Conservation (phyloP, 1,140 invertebrate genomes). For the Pachyrhynchus sulphureomaculatus region DNA sequence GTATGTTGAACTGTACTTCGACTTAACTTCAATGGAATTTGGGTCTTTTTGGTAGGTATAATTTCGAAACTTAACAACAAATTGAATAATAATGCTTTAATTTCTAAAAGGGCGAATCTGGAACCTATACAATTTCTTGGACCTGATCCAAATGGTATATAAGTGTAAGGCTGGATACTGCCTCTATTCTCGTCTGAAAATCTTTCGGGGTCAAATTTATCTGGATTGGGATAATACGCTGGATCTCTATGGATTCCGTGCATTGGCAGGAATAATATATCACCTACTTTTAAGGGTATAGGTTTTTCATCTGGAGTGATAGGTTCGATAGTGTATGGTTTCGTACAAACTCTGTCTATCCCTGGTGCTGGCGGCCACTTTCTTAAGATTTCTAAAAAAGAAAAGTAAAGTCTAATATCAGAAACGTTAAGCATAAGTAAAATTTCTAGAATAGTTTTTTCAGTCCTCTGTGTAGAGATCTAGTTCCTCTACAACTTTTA, state of each 20-base stretch:
- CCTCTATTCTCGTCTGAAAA: constrained; percentile 49
- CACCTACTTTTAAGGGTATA: constrained; percentile 11
- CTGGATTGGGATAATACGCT: constrained; percentile 52
- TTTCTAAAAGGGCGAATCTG: constrained; percentile 14
- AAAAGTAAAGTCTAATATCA: too few species aligned
- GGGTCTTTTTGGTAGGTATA: constrained; percentile 32
- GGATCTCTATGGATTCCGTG: constrained; percentile 57
- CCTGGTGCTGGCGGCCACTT: too few species aligned
- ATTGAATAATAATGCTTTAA: constrained; percentile 44
- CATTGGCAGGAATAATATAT: constrained; percentile 53
- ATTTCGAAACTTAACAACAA: constrained; percentile 14
- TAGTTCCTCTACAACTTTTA: too few species aligned
- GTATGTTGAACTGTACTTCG: background rate
- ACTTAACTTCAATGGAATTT: constrained; percentile 38
- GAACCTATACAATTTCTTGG: constrained; percentile 49
- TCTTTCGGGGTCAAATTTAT: constrained; percentile 54
- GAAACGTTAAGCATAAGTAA: too few species aligned
- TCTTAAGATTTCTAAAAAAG: too few species aligned
- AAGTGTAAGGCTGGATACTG: constrained; percentile 49
- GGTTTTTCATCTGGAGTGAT: constrained; percentile 8
- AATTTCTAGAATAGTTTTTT: too few species aligned
- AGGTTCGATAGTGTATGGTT: constrained; percentile 48
- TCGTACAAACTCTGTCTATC: too few species aligned
- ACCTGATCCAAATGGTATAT: constrained; percentile 59
- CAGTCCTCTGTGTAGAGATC: too few species aligned